Conservation (phyloP, 2,113 vertebrate genomes). For the Barbus barbus region DNA sequence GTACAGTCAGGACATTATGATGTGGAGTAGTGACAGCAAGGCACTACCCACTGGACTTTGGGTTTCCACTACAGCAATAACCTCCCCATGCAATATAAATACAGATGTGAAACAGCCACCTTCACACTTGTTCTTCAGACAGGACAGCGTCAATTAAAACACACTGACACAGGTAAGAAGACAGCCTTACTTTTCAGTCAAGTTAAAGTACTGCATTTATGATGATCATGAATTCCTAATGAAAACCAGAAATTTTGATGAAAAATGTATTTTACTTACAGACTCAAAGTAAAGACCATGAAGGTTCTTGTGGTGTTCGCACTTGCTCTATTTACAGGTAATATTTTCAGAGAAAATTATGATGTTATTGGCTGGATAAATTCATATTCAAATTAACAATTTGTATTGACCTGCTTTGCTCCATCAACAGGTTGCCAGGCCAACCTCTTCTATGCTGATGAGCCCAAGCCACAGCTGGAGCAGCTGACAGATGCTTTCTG, state of each 20-base stretch:
- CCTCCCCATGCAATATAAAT: slow-evolving; percentile 65
- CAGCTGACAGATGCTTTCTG: too few relatives aligned
- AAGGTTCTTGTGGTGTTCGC: slow-evolving; percentile 64
- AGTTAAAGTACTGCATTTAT: too few relatives aligned
- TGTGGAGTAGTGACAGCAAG: slow-evolving; percentile 63
- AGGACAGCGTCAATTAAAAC: slow-evolving; percentile 14
- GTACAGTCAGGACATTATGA: slow-evolving; percentile 49
- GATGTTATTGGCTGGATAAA: too few relatives aligned
- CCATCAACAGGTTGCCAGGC: slow-evolving; percentile 72
- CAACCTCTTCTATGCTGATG: too few relatives aligned
- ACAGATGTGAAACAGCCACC: slow-evolving; percentile 6
- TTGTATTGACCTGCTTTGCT: too few relatives aligned
- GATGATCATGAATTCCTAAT: too few relatives aligned
- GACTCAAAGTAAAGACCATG: slow-evolving; percentile 62
- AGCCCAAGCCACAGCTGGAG: too few relatives aligned
- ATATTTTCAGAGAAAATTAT: too few relatives aligned
- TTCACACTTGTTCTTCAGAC: slow-evolving; percentile 27
- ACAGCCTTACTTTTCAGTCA: background rate
- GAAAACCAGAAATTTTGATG: too few relatives aligned
- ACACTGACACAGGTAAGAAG: background rate
- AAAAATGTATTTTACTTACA: background rate
- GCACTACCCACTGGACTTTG: slow-evolving; percentile 52
- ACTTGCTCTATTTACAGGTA: slow-evolving; percentile 51
- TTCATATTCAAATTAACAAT: too few relatives aligned
- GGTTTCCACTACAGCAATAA: slow-evolving; percentile 56